Evolutionary conservation across 2,113 vertebrate species (phyloP), one percentile per base, ranked within the genome.

Genomic region (Pseudorectes ferrugineus): DNA sequence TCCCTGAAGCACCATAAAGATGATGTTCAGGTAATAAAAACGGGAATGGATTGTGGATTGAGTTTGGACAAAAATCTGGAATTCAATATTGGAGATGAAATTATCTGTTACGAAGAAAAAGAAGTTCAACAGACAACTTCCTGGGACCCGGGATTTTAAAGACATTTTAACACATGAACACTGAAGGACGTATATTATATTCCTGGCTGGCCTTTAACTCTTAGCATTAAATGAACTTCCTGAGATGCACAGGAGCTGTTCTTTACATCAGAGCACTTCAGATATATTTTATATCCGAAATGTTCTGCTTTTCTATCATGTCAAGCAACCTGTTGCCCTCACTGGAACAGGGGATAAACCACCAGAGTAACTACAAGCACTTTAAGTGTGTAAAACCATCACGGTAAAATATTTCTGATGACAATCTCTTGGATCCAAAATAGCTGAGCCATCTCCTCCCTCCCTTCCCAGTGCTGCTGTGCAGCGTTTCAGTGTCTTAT

Each of bases 121-220:
- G 95, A 98, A 54, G 49, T 94, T 6, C 92, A 79, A 9, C 98
- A 98, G 92, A 98, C 89, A 89, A 99, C 97, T 42, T 98, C 98
- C 33, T 99, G 99, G 99, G 97, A 99, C 84, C 99, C 99, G 3
- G 99, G 99, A 78, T 99, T 99, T 98, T 99, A 98, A 97, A 85
- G 70, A 29, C 4, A 61, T 66, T 43, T 59, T 57, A 86, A 78
- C 38, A n/a, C 25, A 2, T 61, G 46, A 46, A 51, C 38, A 76
- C 36, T 76, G 61, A 94, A 81, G 52, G n/a, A 90, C 6, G 35
- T n/a, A 1, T 3, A 36, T 40, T 45, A 35, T 87, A 63, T 52
- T 85, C 51, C n/a, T 76, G 33, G 36, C 15, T 88, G 73, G 38
- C 33, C 79, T 77, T 61, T 25, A 74, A 38, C 29, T 79, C 48